These are phyloP conservation scores for Pentalonia nigronervosa DNA, from an alignment of 1,140 invertebrate species.

Conservation along the genomic window DNA sequence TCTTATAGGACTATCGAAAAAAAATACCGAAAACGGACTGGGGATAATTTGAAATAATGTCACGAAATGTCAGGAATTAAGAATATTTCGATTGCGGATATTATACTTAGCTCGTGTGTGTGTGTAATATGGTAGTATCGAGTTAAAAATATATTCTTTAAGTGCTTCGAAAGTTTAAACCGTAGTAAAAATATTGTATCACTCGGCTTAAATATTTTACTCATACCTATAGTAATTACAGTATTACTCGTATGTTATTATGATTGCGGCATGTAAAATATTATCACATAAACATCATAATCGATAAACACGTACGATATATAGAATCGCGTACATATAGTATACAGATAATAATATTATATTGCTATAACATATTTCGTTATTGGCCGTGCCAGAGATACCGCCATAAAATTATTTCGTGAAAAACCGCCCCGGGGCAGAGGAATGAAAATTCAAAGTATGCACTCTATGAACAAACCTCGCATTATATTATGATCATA, in stretches of 20 bases:
- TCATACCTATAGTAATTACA: too few relatives aligned
- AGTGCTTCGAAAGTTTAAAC: neutral
- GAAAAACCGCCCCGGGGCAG: too few relatives aligned
- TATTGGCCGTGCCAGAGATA: fast-evolving
- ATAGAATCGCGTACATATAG: neutral
- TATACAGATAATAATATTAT: neutral
- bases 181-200: neutral
- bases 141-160: too few relatives aligned
- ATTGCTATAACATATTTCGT: neutral
- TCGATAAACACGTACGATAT: neutral
- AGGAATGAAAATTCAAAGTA: neutral
- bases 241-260: too few relatives aligned
- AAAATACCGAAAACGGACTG: neutral
- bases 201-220: too few relatives aligned
- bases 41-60: too few relatives aligned
- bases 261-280: too few relatives aligned
- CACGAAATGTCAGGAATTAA: too few relatives aligned
- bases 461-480: neutral
- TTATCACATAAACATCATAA: neutral
- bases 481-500: neutral
- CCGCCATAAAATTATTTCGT: neutral
- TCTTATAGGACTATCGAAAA: neutral
- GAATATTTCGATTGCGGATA: neutral
- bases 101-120: neutral
- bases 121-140: too few relatives aligned